Conservation (phyloP, 2,113 vertebrate species). For the Verasper variegatus region DNA sequence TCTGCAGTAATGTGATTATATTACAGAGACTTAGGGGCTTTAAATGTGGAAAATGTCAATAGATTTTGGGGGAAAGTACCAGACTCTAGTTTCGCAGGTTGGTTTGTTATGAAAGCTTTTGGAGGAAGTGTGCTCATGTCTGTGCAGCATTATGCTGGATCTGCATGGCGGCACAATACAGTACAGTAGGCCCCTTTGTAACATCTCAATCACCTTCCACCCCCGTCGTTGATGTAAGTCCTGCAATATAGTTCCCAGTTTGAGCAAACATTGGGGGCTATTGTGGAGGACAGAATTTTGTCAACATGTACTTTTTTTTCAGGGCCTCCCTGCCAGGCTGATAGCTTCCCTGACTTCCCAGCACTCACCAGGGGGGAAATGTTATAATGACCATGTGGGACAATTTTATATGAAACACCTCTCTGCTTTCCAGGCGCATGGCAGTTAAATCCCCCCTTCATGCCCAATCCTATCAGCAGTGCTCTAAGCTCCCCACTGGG, state of each 20-base stretch:
- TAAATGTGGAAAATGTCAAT: slow-evolving; percentile 44
- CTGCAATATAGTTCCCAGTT: slow-evolving; percentile 33
- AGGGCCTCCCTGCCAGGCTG: slow-evolving; percentile 55
- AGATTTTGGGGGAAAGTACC: slow-evolving; percentile 26
- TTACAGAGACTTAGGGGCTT: slow-evolving; percentile 34
- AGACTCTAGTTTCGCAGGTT: background rate
- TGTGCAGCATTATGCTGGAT: slow-evolving; percentile 7
- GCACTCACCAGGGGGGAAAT: slow-evolving; percentile 60
- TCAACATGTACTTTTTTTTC: slow-evolving; percentile 58
- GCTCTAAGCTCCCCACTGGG: slow-evolving; percentile 60
- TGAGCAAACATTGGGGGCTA: slow-evolving; percentile 42
- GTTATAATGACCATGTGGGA: slow-evolving; percentile 70
- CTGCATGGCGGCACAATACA: slow-evolving; percentile 10
- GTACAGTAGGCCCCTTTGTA: slow-evolving; percentile 43
- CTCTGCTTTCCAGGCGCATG: slow-evolving; percentile 58
- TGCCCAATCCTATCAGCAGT: slow-evolving; percentile 51
- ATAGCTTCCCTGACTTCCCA: slow-evolving; percentile 67
- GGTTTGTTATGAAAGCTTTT: background rate
- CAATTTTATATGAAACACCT: slow-evolving; percentile 78
- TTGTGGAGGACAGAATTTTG: slow-evolving; percentile 60
- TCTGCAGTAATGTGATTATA: slow-evolving; percentile 33
- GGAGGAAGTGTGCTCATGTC: slow-evolving; percentile 18
- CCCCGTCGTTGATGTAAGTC: slow-evolving; percentile 31
- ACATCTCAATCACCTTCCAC: slow-evolving; percentile 13
- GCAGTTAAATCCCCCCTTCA: slow-evolving; percentile 68